A percentile compares a stretch with the other conserved stretches of the same genome.
Conservation (phyloP, 2,113 vertebrate genomes). For the human region DNA sequence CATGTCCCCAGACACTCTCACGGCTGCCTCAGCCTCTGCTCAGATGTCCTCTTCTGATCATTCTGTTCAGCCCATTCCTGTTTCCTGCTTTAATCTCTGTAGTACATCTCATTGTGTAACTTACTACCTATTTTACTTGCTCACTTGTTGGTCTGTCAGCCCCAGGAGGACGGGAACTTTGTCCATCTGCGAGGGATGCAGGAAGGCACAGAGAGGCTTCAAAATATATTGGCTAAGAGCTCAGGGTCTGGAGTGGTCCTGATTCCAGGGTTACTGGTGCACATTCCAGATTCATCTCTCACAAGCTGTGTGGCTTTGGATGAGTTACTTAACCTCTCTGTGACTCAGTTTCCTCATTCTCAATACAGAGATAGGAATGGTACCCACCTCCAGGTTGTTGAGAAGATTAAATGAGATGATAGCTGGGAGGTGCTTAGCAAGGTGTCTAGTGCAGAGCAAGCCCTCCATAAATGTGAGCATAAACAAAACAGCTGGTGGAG, state of each 20-base stretch:
- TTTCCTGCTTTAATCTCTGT: background rate
- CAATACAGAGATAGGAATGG: background rate
- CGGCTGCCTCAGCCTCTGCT: background rate
- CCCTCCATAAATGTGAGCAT: background rate
- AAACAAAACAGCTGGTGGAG: too few relatives aligned
- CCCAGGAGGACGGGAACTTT: background rate
- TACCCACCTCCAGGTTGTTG: background rate
- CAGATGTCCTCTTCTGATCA: too few relatives aligned
- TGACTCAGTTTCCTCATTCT: background rate
- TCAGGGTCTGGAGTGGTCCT: background rate
- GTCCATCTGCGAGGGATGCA: too few relatives aligned
- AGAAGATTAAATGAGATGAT: background rate
- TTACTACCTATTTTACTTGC: background rate
- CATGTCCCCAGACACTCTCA: too few relatives aligned
- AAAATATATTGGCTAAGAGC: too few relatives aligned
- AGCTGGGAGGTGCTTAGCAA: background rate
- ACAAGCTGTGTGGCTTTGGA: background rate
- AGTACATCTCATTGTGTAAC: background rate
- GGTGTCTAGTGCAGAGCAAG: too few relatives aligned
- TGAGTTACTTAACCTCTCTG: background rate
- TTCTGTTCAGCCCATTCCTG: background rate
- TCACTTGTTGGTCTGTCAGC: background rate
- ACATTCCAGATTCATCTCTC: background rate
- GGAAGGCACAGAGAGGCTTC: background rate
- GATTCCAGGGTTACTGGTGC: too few relatives aligned